Base-by-base conservation (phyloP, 2,888 invertebrate species). In the Meteorus cinctellus region DNA sequence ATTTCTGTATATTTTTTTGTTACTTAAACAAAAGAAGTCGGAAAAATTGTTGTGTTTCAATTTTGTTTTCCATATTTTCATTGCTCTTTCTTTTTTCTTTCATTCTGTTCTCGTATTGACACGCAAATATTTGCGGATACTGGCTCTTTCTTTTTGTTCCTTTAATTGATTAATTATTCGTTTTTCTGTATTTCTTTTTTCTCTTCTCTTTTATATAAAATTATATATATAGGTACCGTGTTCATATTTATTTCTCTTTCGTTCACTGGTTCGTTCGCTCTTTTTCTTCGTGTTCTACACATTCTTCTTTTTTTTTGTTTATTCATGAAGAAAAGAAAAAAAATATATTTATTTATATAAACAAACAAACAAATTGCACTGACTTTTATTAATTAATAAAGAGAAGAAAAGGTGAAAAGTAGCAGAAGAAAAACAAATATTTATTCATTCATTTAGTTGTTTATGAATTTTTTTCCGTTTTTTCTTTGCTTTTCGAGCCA, bases 321-420 rank as follows among this genome's bases (percentile, higher is more conserved):
- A 10, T 12, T 41, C 8, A 41, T 8, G 0, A 34, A 34, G 8
- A 34, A 34, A 34, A 34, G 8, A 34, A 34, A 6, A 34, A 6
- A 34, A 1, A 34, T 34, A 34, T 34, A 34, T 34, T 34, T 8
- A 34, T 34, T 88, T 88, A 88, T 86, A 87, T 88, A 87, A 89
- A 84, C 75, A 34, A 34, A 34, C 8, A 8, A 8, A 34, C 1
- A 79, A 85, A 89, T 89, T 89, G 89, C 89, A 89, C 89, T 88
- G 88, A 87, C 87, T 86, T 87, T 86, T 86, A 86, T 86, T 86
- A 41, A 55, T 55, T n/a, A 55, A 55, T 19, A 55, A 55, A 5
- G 19, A 55, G 4, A 10, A 19, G 55, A 19, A 19, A 78, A 75
- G 62, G 73, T 77, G 55, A n/a, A 78, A 75, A 55, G 74, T 77